Base-by-base conservation (phyloP, 1,140 invertebrate species). In the Phymorhynchus buccinoides region DNA sequence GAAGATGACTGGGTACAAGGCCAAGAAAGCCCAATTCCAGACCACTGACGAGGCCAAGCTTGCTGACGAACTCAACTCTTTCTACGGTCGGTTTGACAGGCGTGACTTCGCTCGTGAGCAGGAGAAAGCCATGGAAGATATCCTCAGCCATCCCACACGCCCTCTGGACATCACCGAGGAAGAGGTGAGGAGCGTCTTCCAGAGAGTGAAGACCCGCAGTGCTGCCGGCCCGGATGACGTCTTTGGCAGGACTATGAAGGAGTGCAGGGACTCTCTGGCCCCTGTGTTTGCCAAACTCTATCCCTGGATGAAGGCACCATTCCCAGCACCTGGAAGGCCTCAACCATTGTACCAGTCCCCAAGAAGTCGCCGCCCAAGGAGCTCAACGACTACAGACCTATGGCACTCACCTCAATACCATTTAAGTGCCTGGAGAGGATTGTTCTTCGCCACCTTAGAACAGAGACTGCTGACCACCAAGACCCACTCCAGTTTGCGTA, bases 371-470 rank as follows among this genome's bases (percentile, higher is more conserved):
- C 16, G 14, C 6, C 68, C n/a, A 73, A 73, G 30, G 32, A 73
- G 35, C 32, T 73, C 7, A 73, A 73, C 3, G 68, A 37, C 68
- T 73, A 73, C 39, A 44, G 75, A 27, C 75, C 75, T 22, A 27
- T 78, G 6, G 75, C 75, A 27, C 42, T 44, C 3, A 78, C 75
- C 16, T 48, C 75, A 16, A 78, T 78, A 22, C 2, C 42, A 0
- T 44, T 78, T 22, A 78, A 78, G 75, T 78, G 75, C 32, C 27
- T 32, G 12, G 75, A 78, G 75, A 42, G 32, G 75, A 42, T 78
- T 22, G n/a, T 78, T 16, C 75, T 78, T n/a, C 1, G 22, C 18
- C 39, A 16, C 3, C 39, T 78, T 3, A 2, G 39, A 48, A 18
- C 12, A 4, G 2, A 78, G 32, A 78, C 75, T 27, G 39, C 75